Evolutionary conservation across 2,888 invertebrate species (phyloP).

Genomic region (Coelopa pilipes): DNA sequence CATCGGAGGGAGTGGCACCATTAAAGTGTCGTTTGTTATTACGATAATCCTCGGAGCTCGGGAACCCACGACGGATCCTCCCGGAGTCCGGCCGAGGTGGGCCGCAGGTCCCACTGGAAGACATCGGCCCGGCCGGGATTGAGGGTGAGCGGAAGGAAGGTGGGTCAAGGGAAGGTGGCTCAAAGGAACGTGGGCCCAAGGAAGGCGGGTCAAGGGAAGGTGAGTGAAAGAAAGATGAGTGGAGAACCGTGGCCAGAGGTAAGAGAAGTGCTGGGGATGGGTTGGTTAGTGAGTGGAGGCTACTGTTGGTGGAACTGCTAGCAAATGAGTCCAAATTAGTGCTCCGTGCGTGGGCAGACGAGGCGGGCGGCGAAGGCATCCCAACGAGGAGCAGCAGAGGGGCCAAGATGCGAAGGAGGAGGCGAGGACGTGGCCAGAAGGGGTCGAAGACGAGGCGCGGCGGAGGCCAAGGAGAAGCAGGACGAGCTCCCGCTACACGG

Average conservation of each 20-base stretch:
- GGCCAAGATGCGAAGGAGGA: background rate
- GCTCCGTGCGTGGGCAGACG: conserved; percentile 14
- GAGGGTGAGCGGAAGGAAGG: background rate
- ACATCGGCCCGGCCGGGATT: background rate
- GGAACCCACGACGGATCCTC: background rate
- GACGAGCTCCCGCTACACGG: background rate
- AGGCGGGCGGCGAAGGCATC: background rate
- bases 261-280: no score
- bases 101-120: background rate
- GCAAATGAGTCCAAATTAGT: conserved; percentile 28
- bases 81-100: background rate
- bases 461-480: background rate
- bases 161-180: no score
- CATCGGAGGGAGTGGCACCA: conserved; percentile 25
- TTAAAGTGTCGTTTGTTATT: conserved; percentile 35
- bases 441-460: background rate
- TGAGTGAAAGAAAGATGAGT: no score
- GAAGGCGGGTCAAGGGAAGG: no score
- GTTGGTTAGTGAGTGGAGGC: no score
- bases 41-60: conserved; percentile 21
- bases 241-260: no score
- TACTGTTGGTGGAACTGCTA: background rate
- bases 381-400: no score
- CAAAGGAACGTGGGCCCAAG: no score
- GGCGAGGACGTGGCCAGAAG: no score